Evolutionary conservation across 2,113 vertebrate species (phyloP), one percentile per base, ranked within the genome.

Genomic region (Hemichromis elongatus): DNA sequence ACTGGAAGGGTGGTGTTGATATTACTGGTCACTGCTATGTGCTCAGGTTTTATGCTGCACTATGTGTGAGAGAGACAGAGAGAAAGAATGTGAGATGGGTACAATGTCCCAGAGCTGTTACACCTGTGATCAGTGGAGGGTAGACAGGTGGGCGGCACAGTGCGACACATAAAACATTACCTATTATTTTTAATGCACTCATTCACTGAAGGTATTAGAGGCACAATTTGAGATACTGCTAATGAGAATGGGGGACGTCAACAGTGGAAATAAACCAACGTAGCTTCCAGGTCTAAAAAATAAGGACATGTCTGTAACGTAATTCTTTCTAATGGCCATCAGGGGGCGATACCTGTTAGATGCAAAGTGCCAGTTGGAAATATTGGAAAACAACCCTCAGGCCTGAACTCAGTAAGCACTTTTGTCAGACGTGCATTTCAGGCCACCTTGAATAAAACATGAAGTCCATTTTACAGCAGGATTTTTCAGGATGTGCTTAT

Each of bases 391-490:
- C 16, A 19, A 28, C 68, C 40, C 24, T 73, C 14, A 7, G 4
- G 26, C 24, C 14, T 19, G 24, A 47, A 3, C 42, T 28, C 40
- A 28, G 42, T 47, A 47, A 47, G 24, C 42, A 28, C 24, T 47
- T 47, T 47, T 50, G 68, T 28, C 68, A 73, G 2, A 2, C 9
- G 4, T 73, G 68, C 14, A 50, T 73, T 73, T 73, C 14, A 47
- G 42, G 14, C 42, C 14, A 19, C 24, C 16, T 28, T 73, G 42
- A 73, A 47, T 73, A 28, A 73, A 73, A 73, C 16, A 73, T 73
- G 40, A 73, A 50, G 68, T 73, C 24, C 24, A 47, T 47, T 73
- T 47, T 19, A 47, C 42, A 47, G 42, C 40, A 73, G 42, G 24
- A 30, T 73, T 47, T 47, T 47, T 24, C 68, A 28, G 40, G 66